These are phyloP conservation scores for Myotis yumanensis DNA, from an alignment of 2,113 vertebrate genomes.

Conservation along the genomic window DNA sequence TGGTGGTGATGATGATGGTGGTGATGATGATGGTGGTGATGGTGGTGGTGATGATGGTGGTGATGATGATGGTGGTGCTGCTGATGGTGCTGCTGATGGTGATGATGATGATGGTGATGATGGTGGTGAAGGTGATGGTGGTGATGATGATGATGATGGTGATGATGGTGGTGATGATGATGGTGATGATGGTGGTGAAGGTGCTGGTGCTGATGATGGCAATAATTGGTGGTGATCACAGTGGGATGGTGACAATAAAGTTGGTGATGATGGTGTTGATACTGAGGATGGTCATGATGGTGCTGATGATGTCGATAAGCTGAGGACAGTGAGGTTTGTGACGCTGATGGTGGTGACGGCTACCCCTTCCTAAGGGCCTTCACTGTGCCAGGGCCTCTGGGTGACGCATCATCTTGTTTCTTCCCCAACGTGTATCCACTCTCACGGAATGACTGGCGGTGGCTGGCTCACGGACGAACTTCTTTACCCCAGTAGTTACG, in stretches of 20 bases:
- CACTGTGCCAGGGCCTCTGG: background rate
- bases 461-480: background rate
- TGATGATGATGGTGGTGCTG: background rate
- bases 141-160: background rate
- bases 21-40: background rate
- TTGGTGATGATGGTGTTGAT: background rate
- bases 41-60: background rate
- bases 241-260: background rate
- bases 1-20: background rate
- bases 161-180: too few relatives aligned
- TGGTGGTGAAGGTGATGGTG: background rate
- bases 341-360: background rate
- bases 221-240: too few relatives aligned
- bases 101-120: accelerated
- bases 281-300: too few relatives aligned
- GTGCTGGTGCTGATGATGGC: background rate
- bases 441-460: background rate
- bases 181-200: background rate
- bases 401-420: too few relatives aligned
- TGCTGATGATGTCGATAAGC: background rate
- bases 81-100: background rate
- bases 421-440: too few relatives aligned
- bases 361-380: background rate
- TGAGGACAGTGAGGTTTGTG: background rate
- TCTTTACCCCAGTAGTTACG: background rate